Evolutionary conservation across 2,797 vertebrate species (phyloP).

Genomic region (Macropus fuliginosus): DNA sequence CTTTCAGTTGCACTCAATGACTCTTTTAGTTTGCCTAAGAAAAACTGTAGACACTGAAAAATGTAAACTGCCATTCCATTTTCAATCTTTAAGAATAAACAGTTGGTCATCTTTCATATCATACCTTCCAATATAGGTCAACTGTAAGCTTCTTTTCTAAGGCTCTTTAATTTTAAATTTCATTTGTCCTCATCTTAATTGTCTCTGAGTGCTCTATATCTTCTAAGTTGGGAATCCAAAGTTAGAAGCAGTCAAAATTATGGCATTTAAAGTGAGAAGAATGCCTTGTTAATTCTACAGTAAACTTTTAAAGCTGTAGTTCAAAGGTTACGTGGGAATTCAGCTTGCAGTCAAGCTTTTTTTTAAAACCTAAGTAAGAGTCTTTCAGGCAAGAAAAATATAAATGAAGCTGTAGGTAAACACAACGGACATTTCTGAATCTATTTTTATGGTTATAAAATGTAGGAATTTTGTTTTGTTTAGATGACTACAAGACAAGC

Average conservation of each 20-base stretch:
- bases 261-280: not conserved
- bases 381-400: not conserved
- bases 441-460: not conserved
- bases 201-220: not conserved
- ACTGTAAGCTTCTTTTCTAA: not conserved
- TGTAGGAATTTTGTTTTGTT: not conserved
- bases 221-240: constrained; percentile 30
- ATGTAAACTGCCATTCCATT: not conserved
- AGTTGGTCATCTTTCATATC: not conserved
- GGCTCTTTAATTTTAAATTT: constrained; percentile 21
- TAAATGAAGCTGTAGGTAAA: not conserved
- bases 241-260: constrained; percentile 15
- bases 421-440: not conserved
- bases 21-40: constrained; percentile 9
- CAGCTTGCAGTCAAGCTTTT: not conserved
- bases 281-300: not conserved
- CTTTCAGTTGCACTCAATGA: not conserved
- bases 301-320: not conserved
- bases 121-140: not conserved
- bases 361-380: not conserved
- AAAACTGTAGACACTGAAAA: not conserved
- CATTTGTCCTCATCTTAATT: constrained; percentile 2
- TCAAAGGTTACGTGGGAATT: not conserved
- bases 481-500: not conserved
- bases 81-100: not conserved